Evolutionary conservation across 64 coral and sea anemone genomes (phyloP), one percentile per base, ranked within the genome.

Genomic region (Actinia tenebrosa): DNA sequence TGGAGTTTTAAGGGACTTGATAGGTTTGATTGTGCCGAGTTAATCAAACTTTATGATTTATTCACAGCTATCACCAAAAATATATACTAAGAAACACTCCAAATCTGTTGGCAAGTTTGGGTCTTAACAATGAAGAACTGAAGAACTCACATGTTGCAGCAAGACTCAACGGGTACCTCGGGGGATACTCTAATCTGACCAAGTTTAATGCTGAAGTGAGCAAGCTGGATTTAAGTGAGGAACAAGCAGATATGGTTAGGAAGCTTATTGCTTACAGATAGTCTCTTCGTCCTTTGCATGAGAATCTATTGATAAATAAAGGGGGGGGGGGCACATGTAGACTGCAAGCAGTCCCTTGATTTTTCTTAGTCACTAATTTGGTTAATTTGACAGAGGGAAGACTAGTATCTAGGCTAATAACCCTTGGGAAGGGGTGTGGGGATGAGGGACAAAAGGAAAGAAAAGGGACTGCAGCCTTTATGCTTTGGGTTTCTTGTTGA

Each of bases 1-100:
- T 58, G 13, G 5, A 58, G 56, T 11, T 2, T 11, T 13, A 37
- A 37, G 30, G 30, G 30, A 37, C 30, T 37, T 37, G 30, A 37
- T 37, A 37, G 30, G 30, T 37, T 37, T 37, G 30, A 37, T 8
- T 72, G 13, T 72, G 9, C n/a, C 10, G 13, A 13, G 17, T 16
- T 75, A 75, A 30, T 16, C n/a, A 10, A 30, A 75, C 20, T 27
- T 30, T 75, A 75, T 69, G 5, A 7, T 75, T 75, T 10, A 13
- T 75, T 64, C 79, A 37, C 56, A 99, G 97, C 71, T 99, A 99
- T 58, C 97, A 99, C 58, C 97, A 99, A 82, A 99, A 99, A 56
- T 99, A 99, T 82, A 54, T 95, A 77, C 82, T 99, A 77, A 87
- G 97, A 14, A 77, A 90, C 18, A 71, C 42, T 5, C 78, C 88